Conservation (phyloP, 2,113 vertebrate species). For the Phoxinus phoxinus region DNA sequence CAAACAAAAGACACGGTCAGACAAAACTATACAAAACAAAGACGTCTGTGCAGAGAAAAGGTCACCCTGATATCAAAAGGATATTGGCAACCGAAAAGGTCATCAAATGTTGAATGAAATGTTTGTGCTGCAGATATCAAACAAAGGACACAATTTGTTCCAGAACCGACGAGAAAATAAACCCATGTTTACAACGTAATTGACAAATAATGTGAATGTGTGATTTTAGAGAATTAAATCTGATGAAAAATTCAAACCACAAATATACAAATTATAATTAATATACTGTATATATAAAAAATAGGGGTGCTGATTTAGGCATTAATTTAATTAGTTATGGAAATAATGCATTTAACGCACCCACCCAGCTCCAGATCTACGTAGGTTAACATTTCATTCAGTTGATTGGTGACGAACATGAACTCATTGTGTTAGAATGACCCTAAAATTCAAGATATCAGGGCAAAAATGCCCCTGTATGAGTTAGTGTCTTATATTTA, state of each 20-base stretch:
- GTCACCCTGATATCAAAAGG: constrained; percentile 77
- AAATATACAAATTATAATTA: not conserved
- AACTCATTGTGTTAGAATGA: too few relatives aligned
- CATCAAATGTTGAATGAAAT: constrained; percentile 66
- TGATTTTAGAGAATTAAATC: not conserved
- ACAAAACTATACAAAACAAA: constrained; percentile 71
- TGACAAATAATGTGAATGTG: not conserved
- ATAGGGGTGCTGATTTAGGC: too few relatives aligned
- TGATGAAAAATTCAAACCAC: not conserved
- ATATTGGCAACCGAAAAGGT: constrained; percentile 73
- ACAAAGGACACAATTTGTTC: constrained; percentile 54
- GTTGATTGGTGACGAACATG: too few relatives aligned
- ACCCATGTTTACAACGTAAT: not conserved
- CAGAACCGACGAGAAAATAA: constrained; percentile 11
- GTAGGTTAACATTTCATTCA: too few relatives aligned
- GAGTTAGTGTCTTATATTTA: too few relatives aligned
- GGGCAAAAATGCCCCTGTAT: too few relatives aligned
- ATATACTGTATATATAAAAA: too few relatives aligned
- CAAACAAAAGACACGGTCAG: constrained; percentile 72
- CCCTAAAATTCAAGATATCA: too few relatives aligned
- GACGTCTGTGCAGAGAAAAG: constrained; percentile 71
- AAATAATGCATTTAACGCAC: too few relatives aligned
- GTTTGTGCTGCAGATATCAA: constrained; percentile 62
- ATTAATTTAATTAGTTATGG: too few relatives aligned
- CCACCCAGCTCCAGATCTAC: too few relatives aligned